Conservation (phyloP, 2,113 vertebrate species). For the Otocyon megalotis region DNA sequence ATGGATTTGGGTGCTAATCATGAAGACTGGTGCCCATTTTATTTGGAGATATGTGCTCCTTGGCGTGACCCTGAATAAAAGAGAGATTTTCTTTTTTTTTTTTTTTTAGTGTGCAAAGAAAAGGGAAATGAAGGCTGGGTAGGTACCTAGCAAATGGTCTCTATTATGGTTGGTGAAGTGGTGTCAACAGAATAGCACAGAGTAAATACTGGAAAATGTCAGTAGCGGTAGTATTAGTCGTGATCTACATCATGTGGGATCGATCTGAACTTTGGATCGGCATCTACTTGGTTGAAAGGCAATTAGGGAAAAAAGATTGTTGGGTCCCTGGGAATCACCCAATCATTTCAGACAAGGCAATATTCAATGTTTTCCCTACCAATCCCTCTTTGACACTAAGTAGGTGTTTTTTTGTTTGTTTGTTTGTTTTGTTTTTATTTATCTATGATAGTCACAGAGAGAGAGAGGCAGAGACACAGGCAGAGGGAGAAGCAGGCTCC, state of each 20-base stretch:
- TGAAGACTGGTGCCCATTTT: neutral
- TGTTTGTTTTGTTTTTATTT: too few relatives aligned
- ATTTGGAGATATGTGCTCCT: neutral
- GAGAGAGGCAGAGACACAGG: too few relatives aligned
- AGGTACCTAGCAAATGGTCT: neutral
- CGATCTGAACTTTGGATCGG: neutral
- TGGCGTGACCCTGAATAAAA: neutral
- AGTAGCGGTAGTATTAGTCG: neutral
- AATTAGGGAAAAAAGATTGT: neutral
- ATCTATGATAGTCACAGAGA: too few relatives aligned
- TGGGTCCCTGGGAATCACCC: neutral
- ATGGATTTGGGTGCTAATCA: neutral
- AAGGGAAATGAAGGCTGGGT: neutral
- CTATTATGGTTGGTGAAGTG: neutral
- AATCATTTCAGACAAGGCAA: neutral
- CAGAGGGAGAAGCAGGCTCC: too few relatives aligned
- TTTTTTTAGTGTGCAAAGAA: neutral
- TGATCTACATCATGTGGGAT: neutral
- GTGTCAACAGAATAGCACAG: neutral
- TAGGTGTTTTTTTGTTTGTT: neutral
- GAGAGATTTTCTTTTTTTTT: neutral
- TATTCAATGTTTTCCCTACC: neutral
- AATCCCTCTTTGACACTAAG: neutral
- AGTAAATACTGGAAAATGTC: neutral
- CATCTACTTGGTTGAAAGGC: neutral